Percentiles rank a stretch among this genome's conserved stretches.
These are phyloP conservation scores for Phylloscopus trochiloides DNA, from an alignment of 2,113 vertebrate species.

Conservation along the genomic window DNA sequence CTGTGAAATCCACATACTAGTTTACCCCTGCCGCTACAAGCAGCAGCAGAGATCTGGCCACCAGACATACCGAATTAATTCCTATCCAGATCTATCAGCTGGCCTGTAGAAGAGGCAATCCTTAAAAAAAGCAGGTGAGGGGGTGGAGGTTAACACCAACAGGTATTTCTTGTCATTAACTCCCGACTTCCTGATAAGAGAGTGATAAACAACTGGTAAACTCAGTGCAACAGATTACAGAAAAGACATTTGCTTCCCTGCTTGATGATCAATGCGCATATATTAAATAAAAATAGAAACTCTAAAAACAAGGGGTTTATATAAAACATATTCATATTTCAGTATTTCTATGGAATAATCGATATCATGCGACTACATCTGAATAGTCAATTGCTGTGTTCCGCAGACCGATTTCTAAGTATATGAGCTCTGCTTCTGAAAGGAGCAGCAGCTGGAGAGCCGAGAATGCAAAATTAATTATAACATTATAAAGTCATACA, in stretches of 20 bases:
- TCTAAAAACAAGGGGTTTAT: constrained; percentile 29
- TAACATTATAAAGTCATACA: constrained; percentile 39
- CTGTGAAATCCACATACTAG: not conserved
- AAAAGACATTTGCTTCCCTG: constrained; percentile 24
- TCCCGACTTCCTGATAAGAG: constrained; percentile 54
- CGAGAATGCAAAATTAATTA: constrained; percentile 45
- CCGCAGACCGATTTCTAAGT: constrained; percentile 1
- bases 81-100: not conserved
- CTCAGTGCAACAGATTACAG: constrained; percentile 7
- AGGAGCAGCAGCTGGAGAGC: constrained; percentile 6
- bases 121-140: constrained; percentile 1
- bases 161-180: constrained; percentile 63
- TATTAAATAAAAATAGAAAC: constrained; percentile 47
- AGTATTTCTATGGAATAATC: constrained; percentile 57
- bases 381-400: constrained; percentile 42
- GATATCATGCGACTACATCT: constrained; percentile 25
- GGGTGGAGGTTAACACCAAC: constrained; percentile 50
- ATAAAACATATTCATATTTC: constrained; percentile 54
- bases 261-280: constrained; percentile 42
- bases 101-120: not conserved
- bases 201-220: constrained; percentile 54
- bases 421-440: constrained; percentile 32
- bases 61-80: not conserved
- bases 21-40: not conserved
- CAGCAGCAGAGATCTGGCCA: constrained; percentile 6